phyloP scores from a whole-genome alignment of 2,797 vertebrate species.

The Vultur gryphus region DNA sequence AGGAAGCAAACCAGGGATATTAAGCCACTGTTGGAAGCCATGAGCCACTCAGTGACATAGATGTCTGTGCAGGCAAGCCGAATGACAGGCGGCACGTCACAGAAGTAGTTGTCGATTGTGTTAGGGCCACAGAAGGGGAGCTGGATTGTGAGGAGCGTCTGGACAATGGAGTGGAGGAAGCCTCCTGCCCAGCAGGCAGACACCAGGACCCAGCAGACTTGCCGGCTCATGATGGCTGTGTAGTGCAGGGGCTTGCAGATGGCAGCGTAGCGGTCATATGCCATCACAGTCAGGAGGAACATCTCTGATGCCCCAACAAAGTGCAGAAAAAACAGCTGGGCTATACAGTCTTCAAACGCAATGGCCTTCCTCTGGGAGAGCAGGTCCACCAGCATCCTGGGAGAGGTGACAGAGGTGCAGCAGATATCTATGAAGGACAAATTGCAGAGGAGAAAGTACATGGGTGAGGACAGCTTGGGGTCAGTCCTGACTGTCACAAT shows the following conservation, averaged over 20 bases:
- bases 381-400: conserved; percentile 56
- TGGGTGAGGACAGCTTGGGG: conserved; percentile 50
- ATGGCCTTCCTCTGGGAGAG: conserved; percentile 37
- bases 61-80: conserved; percentile 55
- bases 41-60: not conserved
- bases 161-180: conserved; percentile 54
- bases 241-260: conserved; percentile 71
- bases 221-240: conserved; percentile 35
- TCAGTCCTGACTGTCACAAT: conserved; percentile 5
- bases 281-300: conserved; percentile 69
- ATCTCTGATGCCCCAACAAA: conserved; percentile 60
- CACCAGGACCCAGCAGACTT: conserved; percentile 32
- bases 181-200: conserved; percentile 54
- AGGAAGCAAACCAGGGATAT: conserved; percentile 64
- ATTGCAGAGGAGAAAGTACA: conserved; percentile 67
- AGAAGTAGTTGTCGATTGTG: conserved; percentile 62
- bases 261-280: conserved; percentile 55
- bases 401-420: conserved; percentile 3
- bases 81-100: conserved; percentile 49
- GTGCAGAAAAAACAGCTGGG: conserved; percentile 61
- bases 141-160: not conserved
- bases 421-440: conserved; percentile 67
- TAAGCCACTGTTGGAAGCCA: conserved; percentile 65
- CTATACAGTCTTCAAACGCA: conserved; percentile 39
- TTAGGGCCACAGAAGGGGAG: conserved; percentile 68